These are phyloP conservation scores for Suillia variegata DNA, from an alignment of 2,888 invertebrate species.

Conservation along the genomic window DNA sequence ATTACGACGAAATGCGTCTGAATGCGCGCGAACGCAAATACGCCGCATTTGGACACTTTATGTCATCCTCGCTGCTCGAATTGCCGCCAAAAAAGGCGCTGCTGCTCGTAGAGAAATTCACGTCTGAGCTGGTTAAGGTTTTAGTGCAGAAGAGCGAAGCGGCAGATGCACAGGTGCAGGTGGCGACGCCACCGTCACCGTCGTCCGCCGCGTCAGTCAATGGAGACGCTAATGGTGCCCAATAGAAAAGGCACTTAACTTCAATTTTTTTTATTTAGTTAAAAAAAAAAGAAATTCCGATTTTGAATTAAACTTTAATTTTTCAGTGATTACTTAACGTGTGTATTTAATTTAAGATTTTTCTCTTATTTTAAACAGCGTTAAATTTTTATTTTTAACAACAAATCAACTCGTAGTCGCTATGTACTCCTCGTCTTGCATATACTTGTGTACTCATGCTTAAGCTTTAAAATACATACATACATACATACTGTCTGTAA, in stretches of 20 bases:
- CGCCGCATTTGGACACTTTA: conserved; percentile 57
- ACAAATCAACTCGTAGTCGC: no score
- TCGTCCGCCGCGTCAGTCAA: not conserved
- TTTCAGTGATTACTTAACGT: no score
- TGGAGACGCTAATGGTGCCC: conserved; percentile 1
- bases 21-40: conserved; percentile 34
- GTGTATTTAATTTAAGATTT: no score
- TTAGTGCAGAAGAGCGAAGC: conserved; percentile 40
- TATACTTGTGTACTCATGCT: no score
- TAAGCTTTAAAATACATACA: no score
- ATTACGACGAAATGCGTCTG: conserved; percentile 13
- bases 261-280: no score
- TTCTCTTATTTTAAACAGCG: no score
- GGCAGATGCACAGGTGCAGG: not conserved
- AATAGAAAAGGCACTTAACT: not conserved
- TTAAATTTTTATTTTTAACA: no score
- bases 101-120: conserved; percentile 56
- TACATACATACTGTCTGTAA: no score
- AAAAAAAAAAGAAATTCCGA: no score
- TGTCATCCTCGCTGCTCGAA: conserved; percentile 55
- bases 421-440: no score
- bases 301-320: no score
- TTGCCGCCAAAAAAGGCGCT: conserved; percentile 51
- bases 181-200: not conserved
- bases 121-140: conserved; percentile 54